Conservation (phyloP, 2,888 invertebrate genomes). For the Leptothorax acervorum region DNA sequence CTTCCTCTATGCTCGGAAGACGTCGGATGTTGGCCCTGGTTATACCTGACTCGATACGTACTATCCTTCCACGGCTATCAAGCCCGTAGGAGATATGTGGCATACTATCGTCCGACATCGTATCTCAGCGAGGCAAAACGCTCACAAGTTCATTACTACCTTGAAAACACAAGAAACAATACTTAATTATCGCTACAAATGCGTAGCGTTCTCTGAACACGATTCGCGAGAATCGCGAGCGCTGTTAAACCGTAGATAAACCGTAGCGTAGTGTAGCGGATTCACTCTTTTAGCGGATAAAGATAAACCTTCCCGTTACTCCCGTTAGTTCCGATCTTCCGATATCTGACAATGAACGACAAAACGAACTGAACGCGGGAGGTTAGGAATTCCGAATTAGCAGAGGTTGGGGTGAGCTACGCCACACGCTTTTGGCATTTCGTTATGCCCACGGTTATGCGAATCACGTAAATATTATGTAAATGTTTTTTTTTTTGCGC, state of each 20-base stretch:
- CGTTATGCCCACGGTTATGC: not conserved
- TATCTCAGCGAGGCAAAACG: conserved; percentile 47
- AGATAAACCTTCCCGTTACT: too few relatives aligned
- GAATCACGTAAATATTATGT: not conserved
- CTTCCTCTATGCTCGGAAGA: conserved; percentile 77
- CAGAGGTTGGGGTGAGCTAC: too few relatives aligned
- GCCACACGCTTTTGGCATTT: too few relatives aligned
- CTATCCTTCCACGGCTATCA: conserved; percentile 77
- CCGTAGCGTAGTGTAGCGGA: too few relatives aligned
- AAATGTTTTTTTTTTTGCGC: not conserved
- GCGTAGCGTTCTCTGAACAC: not conserved
- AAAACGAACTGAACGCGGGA: too few relatives aligned
- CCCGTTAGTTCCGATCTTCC: too few relatives aligned
- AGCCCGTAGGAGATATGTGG: conserved; percentile 75
- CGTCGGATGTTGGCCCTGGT: conserved; percentile 69
- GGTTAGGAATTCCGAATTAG: too few relatives aligned
- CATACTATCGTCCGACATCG: conserved; percentile 81
- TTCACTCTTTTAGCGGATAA: too few relatives aligned
- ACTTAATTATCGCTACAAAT: not conserved
- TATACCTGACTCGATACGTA: conserved; percentile 72
- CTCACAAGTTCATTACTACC: conserved; percentile 54
- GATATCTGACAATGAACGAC: too few relatives aligned
- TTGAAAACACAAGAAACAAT: conserved; percentile 36
- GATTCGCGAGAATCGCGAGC: too few relatives aligned
- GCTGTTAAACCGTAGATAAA: too few relatives aligned